Evolutionary conservation across 1,140 invertebrate species (phyloP).

Genomic region (Tetramorium alpestre): DNA sequence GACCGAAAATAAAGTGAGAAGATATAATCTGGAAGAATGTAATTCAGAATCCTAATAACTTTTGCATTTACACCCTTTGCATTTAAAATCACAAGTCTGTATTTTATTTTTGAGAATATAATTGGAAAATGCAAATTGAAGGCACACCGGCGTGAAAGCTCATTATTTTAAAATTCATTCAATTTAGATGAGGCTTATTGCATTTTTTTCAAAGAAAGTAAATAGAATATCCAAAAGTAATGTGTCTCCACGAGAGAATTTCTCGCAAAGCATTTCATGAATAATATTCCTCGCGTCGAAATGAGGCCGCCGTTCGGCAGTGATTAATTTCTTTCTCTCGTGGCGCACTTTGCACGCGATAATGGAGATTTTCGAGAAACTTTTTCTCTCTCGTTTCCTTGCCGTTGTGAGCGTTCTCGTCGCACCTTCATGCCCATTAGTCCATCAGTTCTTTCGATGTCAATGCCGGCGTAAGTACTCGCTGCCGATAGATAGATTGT

Average conservation of each 20-base stretch:
- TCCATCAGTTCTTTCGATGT: slow-evolving; percentile 11
- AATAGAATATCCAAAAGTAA: background rate
- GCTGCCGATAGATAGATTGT: background rate
- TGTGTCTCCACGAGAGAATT: slow-evolving; percentile 3
- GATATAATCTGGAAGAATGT: background rate
- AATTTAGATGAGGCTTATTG: background rate
- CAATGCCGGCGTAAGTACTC: background rate
- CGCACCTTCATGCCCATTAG: slow-evolving; percentile 13
- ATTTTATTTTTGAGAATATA: background rate
- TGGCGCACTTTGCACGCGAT: slow-evolving; percentile 13
- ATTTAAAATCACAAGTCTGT: background rate
- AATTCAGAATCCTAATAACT: background rate
- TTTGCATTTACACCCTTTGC: background rate
- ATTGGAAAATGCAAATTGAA: background rate
- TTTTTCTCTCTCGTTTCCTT: slow-evolving; percentile 12
- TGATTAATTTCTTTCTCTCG: slow-evolving; percentile 53
- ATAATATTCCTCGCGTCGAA: slow-evolving; percentile 5
- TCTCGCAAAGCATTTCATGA: background rate
- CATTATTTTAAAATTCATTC: slow-evolving; percentile 1
- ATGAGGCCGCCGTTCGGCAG: background rate
- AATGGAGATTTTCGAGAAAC: slow-evolving; percentile 26
- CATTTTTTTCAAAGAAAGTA: background rate
- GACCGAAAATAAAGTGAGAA: background rate
- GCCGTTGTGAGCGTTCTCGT: background rate
- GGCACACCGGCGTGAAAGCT: no score